Percentiles rank a stretch among this genome's conserved stretches.
Conservation (phyloP, 2,113 vertebrate species). For the Aldabrachelys gigantea region DNA sequence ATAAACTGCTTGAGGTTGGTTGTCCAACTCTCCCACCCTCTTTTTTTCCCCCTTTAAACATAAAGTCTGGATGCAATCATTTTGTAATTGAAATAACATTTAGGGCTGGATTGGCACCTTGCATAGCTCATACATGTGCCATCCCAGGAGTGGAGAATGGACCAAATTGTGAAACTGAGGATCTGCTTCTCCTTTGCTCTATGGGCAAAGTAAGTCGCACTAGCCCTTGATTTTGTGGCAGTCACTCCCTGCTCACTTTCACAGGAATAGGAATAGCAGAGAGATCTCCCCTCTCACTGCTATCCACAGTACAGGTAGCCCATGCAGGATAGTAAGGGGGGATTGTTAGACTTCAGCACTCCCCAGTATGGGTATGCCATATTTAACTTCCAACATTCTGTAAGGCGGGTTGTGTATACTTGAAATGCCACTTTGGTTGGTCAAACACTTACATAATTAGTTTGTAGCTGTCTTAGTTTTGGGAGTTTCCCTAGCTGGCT, state of each 20-base stretch:
- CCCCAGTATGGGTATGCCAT: not conserved
- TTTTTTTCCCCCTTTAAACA: not conserved
- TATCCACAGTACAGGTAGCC: not conserved
- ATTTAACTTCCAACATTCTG: not conserved
- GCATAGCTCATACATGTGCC: not conserved
- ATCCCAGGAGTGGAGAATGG: not conserved
- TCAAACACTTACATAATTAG: not conserved
- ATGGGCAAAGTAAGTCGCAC: not conserved
- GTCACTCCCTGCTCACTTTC: not conserved
- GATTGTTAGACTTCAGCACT: not conserved
- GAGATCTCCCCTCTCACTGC: not conserved
- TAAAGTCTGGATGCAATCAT: not conserved
- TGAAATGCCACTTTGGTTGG: not conserved
- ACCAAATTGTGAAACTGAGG: not conserved
- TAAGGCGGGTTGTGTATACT: not conserved
- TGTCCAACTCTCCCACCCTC: rapidly evolving
- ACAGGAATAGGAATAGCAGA: not conserved
- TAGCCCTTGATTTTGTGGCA: not conserved
- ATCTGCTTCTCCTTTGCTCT: not conserved
- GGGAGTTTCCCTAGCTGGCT: not conserved
- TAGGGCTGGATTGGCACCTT: not conserved
- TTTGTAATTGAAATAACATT: not conserved
- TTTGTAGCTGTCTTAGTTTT: not conserved
- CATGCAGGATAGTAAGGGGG: not conserved
- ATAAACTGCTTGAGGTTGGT: not conserved